Evolutionary conservation across 2,113 vertebrate genomes (phyloP), one percentile per base, ranked within the genome.

Genomic region (Vulpes ferrilata): DNA sequence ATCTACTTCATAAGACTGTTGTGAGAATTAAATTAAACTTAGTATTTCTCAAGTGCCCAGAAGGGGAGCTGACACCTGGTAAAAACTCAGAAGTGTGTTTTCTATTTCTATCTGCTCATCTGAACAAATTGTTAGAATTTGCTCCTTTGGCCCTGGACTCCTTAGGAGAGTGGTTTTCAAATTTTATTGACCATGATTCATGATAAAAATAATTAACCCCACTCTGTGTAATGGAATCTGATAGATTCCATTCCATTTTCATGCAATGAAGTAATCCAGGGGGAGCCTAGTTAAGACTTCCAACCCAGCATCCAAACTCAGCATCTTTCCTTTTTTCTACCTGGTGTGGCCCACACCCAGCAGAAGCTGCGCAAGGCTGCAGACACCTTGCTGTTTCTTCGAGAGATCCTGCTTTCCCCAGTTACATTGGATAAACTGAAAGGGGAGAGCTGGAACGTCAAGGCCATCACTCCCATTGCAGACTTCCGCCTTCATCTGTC

Each of bases 401-500:
- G 48, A 0, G 0, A 1, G 1, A n/a, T 30, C 32, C 71, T 6
- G 35, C 73, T 67, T 48, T 27, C 7, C 73, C 20, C 13, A 78
- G 16, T 51, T 8, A 55, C 2, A 25, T 35, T 10, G 51, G 15
- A 19, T 8, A 73, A 67, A 32, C 22, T 5, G 43, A 86, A 67
- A 84, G 4, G 15, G 57, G 19, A 86, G 81, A 22, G 19, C 32
- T 55, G n/a, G 57, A 57, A 80, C 67, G 27, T 1, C 43, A 22
- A 62, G 64, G 19, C 59, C 55, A 1, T 43, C 23, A 20, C 22
- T 35, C 16, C 51, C 43, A 2, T 9, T 27, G 60, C 60, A 30
- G 43, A 85, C 55, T 87, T 80, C 90, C 2, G 19, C 87, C 90
- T 96, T 23, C 11, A 7, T 9, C 78, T 92, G 78, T 71, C 95